These are phyloP conservation scores for Sebastes minor DNA, from an alignment of 2,797 vertebrate genomes.

Conservation along the genomic window DNA sequence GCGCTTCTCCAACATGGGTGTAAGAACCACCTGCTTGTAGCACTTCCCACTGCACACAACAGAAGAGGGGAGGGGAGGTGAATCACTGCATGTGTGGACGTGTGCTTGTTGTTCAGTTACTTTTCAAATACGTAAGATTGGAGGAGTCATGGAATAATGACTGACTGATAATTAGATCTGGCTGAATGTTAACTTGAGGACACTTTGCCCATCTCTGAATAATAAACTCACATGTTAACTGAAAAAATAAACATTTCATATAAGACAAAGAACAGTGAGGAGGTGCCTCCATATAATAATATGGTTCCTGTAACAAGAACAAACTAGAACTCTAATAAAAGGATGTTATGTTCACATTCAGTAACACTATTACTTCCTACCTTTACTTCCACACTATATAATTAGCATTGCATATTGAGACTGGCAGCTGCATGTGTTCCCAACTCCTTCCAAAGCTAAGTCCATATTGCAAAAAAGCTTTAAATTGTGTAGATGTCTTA, in stretches of 20 bases:
- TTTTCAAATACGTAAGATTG: background rate
- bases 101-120: background rate
- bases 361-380: background rate
- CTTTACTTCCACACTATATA: background rate
- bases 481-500: conserved; percentile 73
- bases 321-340: background rate
- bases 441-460: background rate
- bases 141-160: background rate
- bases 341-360: background rate
- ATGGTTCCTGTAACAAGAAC: background rate
- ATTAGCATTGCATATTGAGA: background rate
- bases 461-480: background rate
- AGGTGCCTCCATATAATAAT: background rate
- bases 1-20: conserved; percentile 93
- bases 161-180: background rate
- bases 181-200: background rate
- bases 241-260: background rate
- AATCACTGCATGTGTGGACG: background rate
- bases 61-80: conserved; percentile 1
- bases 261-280: background rate
- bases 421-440: background rate
- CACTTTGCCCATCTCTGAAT: background rate
- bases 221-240: background rate
- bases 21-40: conserved; percentile 93
- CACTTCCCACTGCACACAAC: conserved; percentile 89